These are phyloP conservation scores for Oreonectes daqikongensis DNA, from an alignment of 2,797 vertebrate species.

Conservation along the genomic window DNA sequence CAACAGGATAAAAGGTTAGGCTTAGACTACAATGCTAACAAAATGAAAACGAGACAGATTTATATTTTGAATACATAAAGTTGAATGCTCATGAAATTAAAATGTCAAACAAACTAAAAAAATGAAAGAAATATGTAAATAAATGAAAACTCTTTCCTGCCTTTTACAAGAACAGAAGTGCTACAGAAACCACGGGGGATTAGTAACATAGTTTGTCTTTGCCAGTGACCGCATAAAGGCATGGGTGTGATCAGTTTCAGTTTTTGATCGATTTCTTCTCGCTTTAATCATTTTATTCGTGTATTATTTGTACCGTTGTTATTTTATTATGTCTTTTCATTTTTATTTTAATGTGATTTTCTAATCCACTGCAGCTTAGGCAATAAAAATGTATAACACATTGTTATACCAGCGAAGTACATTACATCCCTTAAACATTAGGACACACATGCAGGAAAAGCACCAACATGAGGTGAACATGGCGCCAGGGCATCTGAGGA, in stretches of 20 bases:
- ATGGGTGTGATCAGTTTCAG: not conserved
- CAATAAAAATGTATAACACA: not conserved
- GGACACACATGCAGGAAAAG: slow-evolving; percentile 18
- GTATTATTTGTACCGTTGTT: not conserved
- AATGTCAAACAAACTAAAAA: not conserved
- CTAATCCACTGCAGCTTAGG: slow-evolving; percentile 2
- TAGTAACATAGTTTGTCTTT: not conserved
- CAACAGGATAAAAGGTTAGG: slow-evolving; percentile 33
- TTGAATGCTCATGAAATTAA: slow-evolving; percentile 16
- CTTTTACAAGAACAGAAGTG: not conserved
- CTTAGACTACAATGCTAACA: slow-evolving; percentile 23
- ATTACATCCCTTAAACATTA: slow-evolving; percentile 23
- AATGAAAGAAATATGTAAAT: not conserved
- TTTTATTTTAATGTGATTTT: not conserved
- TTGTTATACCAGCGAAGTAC: slow-evolving; percentile 2
- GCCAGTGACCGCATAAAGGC: not conserved
- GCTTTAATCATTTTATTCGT: not conserved
- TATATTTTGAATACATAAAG: not conserved
- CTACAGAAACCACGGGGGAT: not conserved
- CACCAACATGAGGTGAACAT: slow-evolving; percentile 51
- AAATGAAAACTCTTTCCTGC: not conserved
- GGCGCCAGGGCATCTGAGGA: slow-evolving; percentile 59
- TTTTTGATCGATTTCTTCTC: not conserved
- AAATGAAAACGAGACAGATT: slow-evolving; percentile 14
- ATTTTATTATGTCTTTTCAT: not conserved